phyloP scores from a whole-genome alignment of 1,140 invertebrate species.

The Cheumatopsyche charites region DNA sequence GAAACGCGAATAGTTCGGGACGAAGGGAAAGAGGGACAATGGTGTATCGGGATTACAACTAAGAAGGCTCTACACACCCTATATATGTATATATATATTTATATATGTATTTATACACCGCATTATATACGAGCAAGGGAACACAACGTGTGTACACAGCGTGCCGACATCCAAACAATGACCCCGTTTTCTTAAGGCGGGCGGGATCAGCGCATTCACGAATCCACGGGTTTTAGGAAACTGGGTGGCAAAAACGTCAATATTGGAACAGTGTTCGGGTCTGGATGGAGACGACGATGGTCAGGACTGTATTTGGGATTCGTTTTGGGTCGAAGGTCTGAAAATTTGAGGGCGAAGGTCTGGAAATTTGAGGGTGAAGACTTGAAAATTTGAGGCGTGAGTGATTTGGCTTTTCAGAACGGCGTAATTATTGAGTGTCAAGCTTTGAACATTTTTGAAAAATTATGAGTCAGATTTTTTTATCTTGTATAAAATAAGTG shows the following conservation, averaged over 20 bases:
- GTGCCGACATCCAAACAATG: constrained; percentile 26
- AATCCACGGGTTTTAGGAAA: neutral
- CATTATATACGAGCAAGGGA: neutral
- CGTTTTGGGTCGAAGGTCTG: too few species aligned
- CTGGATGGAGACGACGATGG: too few species aligned
- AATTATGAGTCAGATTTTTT: too few species aligned
- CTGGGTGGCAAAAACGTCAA: neutral
- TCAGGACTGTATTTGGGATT: too few species aligned
- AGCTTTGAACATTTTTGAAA: too few species aligned
- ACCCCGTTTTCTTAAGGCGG: constrained; percentile 24
- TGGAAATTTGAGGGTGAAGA: too few species aligned
- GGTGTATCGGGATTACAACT: constrained; percentile 7
- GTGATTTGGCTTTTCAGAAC: too few species aligned
- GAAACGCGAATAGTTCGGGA: neutral
- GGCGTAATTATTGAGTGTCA: too few species aligned
- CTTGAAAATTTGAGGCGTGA: too few species aligned
- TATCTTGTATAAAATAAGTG: too few species aligned
- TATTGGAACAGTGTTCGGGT: too few species aligned
- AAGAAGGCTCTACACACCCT: neutral
- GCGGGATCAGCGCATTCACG: constrained; percentile 26
- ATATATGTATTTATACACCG: neutral
- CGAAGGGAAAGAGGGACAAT: neutral
- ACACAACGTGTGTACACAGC: neutral
- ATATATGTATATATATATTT: neutral
- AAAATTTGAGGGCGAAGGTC: too few species aligned